phyloP scores from a whole-genome alignment of 2,797 vertebrate species.

The Graptemys geographica region DNA sequence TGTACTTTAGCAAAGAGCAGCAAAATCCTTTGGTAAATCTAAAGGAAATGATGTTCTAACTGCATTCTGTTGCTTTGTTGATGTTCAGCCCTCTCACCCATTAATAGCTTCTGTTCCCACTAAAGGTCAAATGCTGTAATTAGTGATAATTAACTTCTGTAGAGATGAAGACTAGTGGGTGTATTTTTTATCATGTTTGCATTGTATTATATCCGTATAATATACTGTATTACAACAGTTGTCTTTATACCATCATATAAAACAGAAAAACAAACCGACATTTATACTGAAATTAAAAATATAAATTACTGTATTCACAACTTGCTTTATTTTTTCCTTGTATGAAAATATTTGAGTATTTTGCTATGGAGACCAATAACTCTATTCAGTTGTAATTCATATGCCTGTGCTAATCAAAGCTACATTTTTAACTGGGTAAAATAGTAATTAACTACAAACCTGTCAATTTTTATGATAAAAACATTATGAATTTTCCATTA shows the following conservation, averaged over 20 bases:
- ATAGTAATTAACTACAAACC: too few relatives aligned
- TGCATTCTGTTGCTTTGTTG: constrained; percentile 13
- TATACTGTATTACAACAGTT: constrained; percentile 49
- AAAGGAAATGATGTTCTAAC: neutral
- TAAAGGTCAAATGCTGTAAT: neutral
- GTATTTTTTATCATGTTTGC: constrained; percentile 45
- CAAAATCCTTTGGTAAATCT: constrained; percentile 22
- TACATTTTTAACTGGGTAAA: neutral
- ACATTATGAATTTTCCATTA: neutral
- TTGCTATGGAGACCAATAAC: neutral
- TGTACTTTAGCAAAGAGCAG: neutral
- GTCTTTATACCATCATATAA: constrained; percentile 44
- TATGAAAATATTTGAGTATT: neutral
- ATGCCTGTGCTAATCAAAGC: neutral
- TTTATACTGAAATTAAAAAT: constrained; percentile 57
- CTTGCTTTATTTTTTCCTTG: neutral
- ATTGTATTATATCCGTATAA: constrained; percentile 11
- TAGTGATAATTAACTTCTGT: constrained; percentile 11
- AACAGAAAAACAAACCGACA: constrained; percentile 24
- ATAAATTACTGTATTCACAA: constrained; percentile 24
- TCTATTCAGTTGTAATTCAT: neutral
- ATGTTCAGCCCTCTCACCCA: constrained; percentile 24
- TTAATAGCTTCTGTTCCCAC: neutral
- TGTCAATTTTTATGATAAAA: too few relatives aligned
- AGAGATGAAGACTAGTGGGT: constrained; percentile 51